Conservation (phyloP, 2,797 vertebrate species). For the Urophycis tenuis region DNA sequence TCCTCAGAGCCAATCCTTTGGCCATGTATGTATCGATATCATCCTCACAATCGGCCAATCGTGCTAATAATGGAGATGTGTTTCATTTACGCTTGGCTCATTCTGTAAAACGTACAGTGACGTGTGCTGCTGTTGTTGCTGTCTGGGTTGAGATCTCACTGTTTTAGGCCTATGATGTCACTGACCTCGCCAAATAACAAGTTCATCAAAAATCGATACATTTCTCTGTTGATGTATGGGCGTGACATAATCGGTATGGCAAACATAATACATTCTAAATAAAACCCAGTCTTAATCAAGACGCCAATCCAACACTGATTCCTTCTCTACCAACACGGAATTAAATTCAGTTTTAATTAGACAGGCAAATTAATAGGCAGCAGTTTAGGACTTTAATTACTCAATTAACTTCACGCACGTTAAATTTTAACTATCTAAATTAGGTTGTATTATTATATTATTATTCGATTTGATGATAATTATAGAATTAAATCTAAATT, state of each 20-base stretch:
- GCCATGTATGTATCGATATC: background rate
- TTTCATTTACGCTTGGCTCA: background rate
- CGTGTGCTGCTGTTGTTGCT: background rate
- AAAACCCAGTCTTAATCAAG: constrained; percentile 85
- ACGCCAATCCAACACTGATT: constrained; percentile 92
- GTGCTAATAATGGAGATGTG: background rate
- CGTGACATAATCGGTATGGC: constrained; percentile 37
- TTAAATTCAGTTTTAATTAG: constrained; percentile 99
- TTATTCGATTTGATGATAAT: constrained; percentile 99
- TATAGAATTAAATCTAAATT: constrained; percentile 99
- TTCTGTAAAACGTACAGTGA: background rate
- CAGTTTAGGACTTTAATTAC: constrained; percentile 99
- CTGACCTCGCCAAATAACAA: constrained; percentile 4
- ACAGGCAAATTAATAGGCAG: constrained; percentile 98
- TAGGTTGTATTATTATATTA: constrained; percentile 85
- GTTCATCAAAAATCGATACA: constrained; percentile 33
- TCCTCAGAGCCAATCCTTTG: background rate
- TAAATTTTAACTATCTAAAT: constrained; percentile 99
- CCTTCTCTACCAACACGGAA: constrained; percentile 98
- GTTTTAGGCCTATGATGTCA: constrained; percentile 21
- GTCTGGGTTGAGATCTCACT: constrained; percentile 28
- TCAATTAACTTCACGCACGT: constrained; percentile 99
- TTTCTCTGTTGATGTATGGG: constrained; percentile 34
- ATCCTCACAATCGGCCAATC: background rate
- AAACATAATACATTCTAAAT: constrained; percentile 59